Evolutionary conservation across 2,113 vertebrate species (phyloP).

Genomic region (Oceanodroma tethys): DNA sequence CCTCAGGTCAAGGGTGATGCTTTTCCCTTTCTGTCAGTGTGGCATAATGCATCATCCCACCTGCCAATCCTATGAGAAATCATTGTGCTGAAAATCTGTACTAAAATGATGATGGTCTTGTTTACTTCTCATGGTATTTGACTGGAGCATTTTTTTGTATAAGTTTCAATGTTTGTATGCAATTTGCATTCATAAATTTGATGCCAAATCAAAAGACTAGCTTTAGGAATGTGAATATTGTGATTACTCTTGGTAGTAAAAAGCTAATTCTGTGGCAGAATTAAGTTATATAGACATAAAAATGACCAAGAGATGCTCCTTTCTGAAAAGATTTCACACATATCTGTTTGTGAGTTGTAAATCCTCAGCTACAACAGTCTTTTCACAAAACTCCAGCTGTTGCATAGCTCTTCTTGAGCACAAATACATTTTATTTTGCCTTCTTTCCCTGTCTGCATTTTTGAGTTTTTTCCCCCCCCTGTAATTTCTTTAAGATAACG

Average conservation of each 20-base stretch:
- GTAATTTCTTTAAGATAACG: not conserved
- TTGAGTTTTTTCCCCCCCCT: rapidly evolving
- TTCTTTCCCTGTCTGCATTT: not conserved
- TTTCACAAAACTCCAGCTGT: not conserved
- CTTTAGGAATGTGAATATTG: not conserved
- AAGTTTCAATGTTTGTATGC: not conserved
- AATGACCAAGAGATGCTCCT: not conserved
- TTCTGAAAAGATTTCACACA: not conserved
- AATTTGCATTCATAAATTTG: not conserved
- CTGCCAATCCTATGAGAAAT: not conserved
- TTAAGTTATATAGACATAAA: not conserved
- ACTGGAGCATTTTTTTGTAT: not conserved
- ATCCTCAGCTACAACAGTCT: not conserved
- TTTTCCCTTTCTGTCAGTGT: not conserved
- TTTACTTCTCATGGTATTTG: not conserved
- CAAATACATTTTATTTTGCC: not conserved
- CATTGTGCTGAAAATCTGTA: not conserved
- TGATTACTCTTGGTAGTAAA: not conserved
- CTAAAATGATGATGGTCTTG: not conserved
- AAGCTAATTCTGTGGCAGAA: not conserved
- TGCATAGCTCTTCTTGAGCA: not conserved
- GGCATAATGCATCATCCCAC: not conserved
- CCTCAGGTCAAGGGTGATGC: not conserved
- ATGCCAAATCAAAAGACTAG: not conserved
- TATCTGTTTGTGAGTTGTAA: not conserved